These are phyloP conservation scores for Callorhinus ursinus DNA, from an alignment of 2,113 vertebrate species.

Conservation along the genomic window DNA sequence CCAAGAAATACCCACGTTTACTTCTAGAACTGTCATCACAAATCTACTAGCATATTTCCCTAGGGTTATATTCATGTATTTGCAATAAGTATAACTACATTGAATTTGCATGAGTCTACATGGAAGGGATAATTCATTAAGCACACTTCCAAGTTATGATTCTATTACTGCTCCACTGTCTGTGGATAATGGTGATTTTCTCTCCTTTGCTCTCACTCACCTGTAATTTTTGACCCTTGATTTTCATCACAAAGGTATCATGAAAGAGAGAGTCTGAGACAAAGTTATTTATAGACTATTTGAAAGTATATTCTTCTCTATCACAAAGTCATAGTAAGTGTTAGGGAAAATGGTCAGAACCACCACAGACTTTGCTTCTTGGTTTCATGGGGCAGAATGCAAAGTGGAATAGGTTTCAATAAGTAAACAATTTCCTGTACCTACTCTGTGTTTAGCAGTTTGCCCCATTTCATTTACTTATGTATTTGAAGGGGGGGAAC, in stretches of 20 bases:
- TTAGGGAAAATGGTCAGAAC: background rate
- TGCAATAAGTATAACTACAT: background rate
- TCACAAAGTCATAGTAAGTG: background rate
- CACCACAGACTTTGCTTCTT: background rate
- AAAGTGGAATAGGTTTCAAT: background rate
- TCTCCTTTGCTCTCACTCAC: background rate
- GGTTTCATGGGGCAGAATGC: background rate
- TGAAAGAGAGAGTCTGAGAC: background rate
- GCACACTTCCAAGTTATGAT: background rate
- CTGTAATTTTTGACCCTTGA: conserved; percentile 27
- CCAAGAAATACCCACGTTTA: background rate
- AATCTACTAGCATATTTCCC: background rate
- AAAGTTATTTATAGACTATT: background rate
- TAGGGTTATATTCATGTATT: background rate
- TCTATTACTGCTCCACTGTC: background rate
- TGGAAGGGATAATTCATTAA: conserved; percentile 8
- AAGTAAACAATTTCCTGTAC: background rate
- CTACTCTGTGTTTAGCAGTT: background rate
- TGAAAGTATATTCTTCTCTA: background rate
- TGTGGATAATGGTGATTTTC: conserved; percentile 32
- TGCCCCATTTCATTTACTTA: background rate
- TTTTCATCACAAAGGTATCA: background rate
- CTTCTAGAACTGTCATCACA: background rate
- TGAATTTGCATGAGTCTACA: background rate
- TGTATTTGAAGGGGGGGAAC: background rate